Conservation (phyloP, 2,113 vertebrate species). For the Dicentrarchus labrax region DNA sequence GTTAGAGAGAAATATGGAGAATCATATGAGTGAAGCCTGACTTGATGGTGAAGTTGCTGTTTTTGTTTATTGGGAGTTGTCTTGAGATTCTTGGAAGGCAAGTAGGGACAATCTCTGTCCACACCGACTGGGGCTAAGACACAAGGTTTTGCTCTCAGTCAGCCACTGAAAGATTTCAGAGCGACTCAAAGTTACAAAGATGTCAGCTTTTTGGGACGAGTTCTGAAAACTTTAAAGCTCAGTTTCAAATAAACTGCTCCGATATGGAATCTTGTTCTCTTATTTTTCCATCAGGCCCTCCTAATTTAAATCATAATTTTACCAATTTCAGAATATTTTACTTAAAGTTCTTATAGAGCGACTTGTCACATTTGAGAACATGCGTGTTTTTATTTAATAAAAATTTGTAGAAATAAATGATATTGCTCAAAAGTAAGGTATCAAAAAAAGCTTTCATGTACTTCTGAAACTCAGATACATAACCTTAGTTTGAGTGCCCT, state of each 20-base stretch:
- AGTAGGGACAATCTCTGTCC: conserved; percentile 43
- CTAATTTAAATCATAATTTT: neutral
- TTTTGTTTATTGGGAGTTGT: conserved; percentile 28
- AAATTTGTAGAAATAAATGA: neutral
- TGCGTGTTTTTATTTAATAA: neutral
- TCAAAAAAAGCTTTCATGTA: neutral
- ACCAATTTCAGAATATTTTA: too few relatives aligned
- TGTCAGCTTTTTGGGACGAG: neutral
- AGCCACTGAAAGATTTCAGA: neutral
- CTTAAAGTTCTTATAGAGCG: neutral
- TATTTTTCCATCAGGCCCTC: neutral
- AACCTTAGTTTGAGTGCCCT: neutral
- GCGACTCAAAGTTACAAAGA: neutral
- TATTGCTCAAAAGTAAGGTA: neutral
- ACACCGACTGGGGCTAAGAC: neutral
- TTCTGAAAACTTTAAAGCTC: neutral
- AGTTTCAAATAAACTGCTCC: neutral
- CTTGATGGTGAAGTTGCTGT: conserved; percentile 22
- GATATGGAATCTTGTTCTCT: neutral
- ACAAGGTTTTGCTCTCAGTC: neutral
- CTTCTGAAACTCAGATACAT: neutral
- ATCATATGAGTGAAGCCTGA: neutral
- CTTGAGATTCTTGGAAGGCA: conserved; percentile 32
- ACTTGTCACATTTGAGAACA: neutral
- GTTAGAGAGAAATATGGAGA: neutral